These are phyloP conservation scores for Melolontha melolontha DNA, from an alignment of 2,888 invertebrate species.

Conservation along the genomic window DNA sequence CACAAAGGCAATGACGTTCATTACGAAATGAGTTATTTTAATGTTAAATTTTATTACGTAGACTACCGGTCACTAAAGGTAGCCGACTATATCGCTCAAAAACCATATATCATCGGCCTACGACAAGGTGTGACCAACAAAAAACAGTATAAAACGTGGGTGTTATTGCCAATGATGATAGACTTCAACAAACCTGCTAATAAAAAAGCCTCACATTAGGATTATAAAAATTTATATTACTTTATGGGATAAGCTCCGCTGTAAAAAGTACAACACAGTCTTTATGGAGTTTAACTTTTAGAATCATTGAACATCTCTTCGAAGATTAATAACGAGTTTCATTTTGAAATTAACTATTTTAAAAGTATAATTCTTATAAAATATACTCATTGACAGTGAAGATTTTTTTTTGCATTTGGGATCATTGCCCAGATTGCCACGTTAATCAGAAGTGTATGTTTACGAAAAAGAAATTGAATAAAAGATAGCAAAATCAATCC, in stretches of 20 bases:
- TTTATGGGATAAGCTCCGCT: not conserved
- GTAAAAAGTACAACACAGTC: not conserved
- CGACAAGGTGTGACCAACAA: conserved; percentile 29
- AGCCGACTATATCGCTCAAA: conserved; percentile 25
- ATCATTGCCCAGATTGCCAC: too few relatives aligned
- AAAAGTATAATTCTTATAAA: too few relatives aligned
- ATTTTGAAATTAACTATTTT: too few relatives aligned
- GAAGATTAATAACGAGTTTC: too few relatives aligned
- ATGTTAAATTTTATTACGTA: conserved; percentile 33
- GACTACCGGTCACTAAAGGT: conserved; percentile 30
- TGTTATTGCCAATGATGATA: conserved; percentile 31
- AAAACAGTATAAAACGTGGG: conserved; percentile 10
- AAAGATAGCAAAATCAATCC: too few relatives aligned
- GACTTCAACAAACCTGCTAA: not conserved
- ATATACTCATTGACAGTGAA: too few relatives aligned
- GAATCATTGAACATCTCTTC: too few relatives aligned
- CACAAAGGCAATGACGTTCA: conserved; percentile 10
- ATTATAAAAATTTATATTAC: conserved; percentile 32
- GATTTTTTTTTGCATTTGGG: too few relatives aligned
- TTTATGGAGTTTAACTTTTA: not conserved
- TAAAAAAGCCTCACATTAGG: conserved; percentile 7
- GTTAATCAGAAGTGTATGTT: too few relatives aligned
- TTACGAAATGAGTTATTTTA: conserved; percentile 35
- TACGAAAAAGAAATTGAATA: too few relatives aligned
- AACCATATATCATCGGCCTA: conserved; percentile 30